A percentile compares a stretch with the other conserved stretches of the same genome.
phyloP scores from a whole-genome alignment of 1,140 invertebrate genomes.

The Hormaphis cornu region DNA sequence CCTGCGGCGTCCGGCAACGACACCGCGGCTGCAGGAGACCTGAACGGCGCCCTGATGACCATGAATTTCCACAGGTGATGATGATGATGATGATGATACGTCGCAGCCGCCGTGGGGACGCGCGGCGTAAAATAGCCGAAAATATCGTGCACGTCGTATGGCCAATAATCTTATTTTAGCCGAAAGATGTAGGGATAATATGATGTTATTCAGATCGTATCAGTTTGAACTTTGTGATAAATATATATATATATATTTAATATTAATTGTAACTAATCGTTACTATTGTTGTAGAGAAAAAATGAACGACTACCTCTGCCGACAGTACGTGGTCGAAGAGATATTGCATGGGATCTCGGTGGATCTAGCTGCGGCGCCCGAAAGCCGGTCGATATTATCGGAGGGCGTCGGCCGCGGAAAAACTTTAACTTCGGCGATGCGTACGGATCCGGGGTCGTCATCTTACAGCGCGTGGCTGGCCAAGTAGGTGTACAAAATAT shows the following conservation, averaged over 20 bases:
- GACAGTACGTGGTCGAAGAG: constrained; percentile 1
- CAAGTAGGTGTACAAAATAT: too few species aligned
- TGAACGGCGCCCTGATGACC: constrained; percentile 8
- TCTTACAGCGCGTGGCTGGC: constrained; percentile 4
- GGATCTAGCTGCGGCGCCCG: not conserved
- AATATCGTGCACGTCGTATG: too few species aligned
- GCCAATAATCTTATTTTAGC: too few species aligned
- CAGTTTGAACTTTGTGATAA: too few species aligned
- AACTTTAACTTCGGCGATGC: not conserved
- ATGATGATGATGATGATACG: too few species aligned
- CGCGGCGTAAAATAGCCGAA: too few species aligned
- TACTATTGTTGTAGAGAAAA: not conserved
- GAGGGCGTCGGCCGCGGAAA: not conserved
- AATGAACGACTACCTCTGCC: constrained; percentile 8
- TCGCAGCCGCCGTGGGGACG: too few species aligned
- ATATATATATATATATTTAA: too few species aligned
- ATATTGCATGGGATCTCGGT: constrained; percentile 8
- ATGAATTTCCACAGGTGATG: constrained; percentile 23
- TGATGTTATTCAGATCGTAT: too few species aligned
- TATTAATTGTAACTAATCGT: too few species aligned
- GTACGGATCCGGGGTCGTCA: constrained; percentile 3
- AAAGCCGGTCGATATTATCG: not conserved
- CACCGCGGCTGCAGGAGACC: not conserved
- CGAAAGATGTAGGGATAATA: too few species aligned
- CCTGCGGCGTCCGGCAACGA: not conserved